These are phyloP conservation scores for Echiichthys vipera DNA, from an alignment of 2,797 vertebrate genomes.

Conservation along the genomic window DNA sequence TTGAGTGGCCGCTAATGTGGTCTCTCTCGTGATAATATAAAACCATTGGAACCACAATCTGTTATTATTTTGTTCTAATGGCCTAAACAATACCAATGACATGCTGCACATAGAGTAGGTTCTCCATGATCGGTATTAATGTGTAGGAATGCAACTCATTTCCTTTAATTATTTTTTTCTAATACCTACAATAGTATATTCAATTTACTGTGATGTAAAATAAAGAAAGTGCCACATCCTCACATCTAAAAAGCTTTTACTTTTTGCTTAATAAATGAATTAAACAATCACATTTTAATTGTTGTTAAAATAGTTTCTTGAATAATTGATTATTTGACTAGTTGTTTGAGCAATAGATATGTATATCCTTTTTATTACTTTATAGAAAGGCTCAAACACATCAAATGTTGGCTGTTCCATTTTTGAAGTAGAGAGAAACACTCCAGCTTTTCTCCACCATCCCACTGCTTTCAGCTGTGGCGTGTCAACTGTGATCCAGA, in stretches of 20 bases:
- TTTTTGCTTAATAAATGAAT: neutral
- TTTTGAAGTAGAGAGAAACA: conserved; percentile 23
- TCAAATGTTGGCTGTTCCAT: conserved; percentile 24
- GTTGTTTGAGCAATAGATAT: neutral
- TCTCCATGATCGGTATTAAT: conserved; percentile 26
- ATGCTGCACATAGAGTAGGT: conserved; percentile 9
- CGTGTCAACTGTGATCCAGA: conserved; percentile 81
- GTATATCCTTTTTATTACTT: neutral
- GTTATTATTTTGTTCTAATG: conserved; percentile 54
- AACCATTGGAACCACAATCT: conserved; percentile 46
- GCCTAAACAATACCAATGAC: conserved; percentile 44
- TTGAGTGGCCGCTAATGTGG: conserved; percentile 70
- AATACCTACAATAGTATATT: neutral
- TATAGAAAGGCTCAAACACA: neutral
- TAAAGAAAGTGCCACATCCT: neutral
- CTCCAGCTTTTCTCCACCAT: conserved; percentile 30
- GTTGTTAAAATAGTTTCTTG: neutral
- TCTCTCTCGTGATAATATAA: conserved; percentile 54
- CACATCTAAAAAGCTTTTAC: neutral
- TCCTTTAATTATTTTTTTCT: conserved; percentile 11
- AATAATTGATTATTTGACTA: neutral
- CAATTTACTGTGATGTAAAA: neutral
- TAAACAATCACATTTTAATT: neutral
- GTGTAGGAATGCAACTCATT: conserved; percentile 3
- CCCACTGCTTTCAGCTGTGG: conserved; percentile 58